Evolutionary conservation across 2,113 vertebrate genomes (phyloP).

Genomic region (Campylomormyrus tamandua): DNA sequence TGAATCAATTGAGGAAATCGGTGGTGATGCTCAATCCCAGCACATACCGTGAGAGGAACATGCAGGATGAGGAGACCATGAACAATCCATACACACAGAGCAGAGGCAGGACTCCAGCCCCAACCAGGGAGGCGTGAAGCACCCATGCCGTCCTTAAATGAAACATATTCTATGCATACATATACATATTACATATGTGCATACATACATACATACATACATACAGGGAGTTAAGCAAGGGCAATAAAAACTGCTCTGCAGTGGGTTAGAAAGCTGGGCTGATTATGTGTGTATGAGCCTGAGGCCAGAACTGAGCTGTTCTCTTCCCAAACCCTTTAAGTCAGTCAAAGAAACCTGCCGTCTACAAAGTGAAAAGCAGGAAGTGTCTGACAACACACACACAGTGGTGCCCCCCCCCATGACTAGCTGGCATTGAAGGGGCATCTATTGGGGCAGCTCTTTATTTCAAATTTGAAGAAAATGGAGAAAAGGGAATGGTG

Average conservation of each 20-base stretch:
- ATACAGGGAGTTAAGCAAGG: not conserved
- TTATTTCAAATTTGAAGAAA: not conserved
- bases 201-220: not conserved
- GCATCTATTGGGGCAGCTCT: not conserved
- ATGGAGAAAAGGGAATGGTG: not conserved
- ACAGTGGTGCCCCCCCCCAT: not conserved
- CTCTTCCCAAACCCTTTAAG: not conserved
- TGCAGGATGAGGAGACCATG: not conserved
- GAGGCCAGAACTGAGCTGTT: not conserved
- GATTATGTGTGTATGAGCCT: not conserved
- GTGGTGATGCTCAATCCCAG: not conserved
- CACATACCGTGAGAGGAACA: not conserved
- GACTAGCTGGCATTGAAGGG: not conserved
- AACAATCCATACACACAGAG: not conserved
- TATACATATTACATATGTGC: not conserved
- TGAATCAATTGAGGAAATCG: not conserved
- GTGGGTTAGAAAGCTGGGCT: not conserved
- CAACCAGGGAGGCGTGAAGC: not conserved
- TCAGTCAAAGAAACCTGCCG: not conserved
- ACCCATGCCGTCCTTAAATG: not conserved
- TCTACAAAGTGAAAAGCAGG: not conserved
- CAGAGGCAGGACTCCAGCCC: not conserved
- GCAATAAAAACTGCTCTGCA: not conserved
- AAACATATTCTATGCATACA: not conserved
- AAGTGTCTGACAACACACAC: not conserved